Evolutionary conservation across 2,888 invertebrate species (phyloP).

Genomic region (Phlogophora meticulosa): DNA sequence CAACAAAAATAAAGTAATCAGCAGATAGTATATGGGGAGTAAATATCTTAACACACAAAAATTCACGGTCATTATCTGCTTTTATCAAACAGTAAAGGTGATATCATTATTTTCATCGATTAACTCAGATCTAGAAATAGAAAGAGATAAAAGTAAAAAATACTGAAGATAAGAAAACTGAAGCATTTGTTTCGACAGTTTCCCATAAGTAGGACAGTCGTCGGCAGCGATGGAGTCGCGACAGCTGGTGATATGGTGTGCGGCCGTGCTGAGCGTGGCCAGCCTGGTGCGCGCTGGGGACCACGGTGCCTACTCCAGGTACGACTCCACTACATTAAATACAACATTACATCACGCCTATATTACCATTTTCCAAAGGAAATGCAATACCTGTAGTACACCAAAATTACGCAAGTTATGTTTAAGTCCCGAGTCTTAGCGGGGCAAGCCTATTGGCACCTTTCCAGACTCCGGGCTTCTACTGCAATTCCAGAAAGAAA

Average conservation of each 20-base stretch:
- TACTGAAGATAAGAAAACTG: conserved; percentile 11
- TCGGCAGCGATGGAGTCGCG: conserved; percentile 11
- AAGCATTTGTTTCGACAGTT: background rate
- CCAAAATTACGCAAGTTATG: no score
- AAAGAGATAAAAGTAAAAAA: background rate
- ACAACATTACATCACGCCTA: no score
- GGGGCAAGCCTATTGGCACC: no score
- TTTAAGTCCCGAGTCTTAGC: no score
- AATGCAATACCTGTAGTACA: no score
- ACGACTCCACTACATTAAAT: background rate
- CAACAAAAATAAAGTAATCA: no score
- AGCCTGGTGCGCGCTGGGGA: conserved; percentile 19
- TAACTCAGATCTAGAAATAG: background rate
- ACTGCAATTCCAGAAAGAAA: no score
- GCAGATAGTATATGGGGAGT: no score
- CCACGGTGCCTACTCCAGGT: conserved; percentile 26
- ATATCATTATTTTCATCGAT: conserved; percentile 3
- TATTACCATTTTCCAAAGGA: no score
- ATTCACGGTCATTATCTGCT: background rate
- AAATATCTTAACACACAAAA: background rate
- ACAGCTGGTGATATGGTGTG: conserved; percentile 11
- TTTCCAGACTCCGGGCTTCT: no score
- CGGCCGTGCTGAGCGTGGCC: background rate
- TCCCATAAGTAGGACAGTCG: background rate
- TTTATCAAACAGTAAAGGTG: conserved; percentile 11